phyloP scores from a whole-genome alignment of 2,797 vertebrate species.

The Microctenopoma steveboyesi region DNA sequence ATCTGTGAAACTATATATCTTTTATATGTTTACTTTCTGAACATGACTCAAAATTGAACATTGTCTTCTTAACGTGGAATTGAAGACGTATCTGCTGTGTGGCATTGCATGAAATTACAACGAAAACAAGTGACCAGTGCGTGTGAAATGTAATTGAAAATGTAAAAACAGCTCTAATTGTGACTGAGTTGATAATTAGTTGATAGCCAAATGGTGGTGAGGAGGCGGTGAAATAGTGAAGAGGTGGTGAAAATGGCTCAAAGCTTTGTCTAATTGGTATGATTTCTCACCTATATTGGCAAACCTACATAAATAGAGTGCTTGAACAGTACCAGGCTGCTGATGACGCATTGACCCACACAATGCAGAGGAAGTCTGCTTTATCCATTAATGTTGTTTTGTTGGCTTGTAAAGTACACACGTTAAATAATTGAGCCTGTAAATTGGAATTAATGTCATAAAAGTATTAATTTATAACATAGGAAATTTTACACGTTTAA shows the following conservation, averaged over 20 bases:
- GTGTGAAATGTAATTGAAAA: constrained; percentile 14
- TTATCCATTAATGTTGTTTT: constrained; percentile 43
- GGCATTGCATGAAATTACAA: too few relatives aligned
- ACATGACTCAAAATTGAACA: too few relatives aligned
- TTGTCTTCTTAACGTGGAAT: too few relatives aligned
- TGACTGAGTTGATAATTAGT: constrained; percentile 15
- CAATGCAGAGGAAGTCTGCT: constrained; percentile 6
- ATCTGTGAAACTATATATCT: neutral
- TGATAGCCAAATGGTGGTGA: constrained; percentile 32
- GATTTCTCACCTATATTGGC: constrained; percentile 38
- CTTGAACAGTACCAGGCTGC: constrained; percentile 25
- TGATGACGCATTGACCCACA: constrained; percentile 33
- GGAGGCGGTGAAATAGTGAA: constrained; percentile 48
- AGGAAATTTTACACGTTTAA: constrained; percentile 11
- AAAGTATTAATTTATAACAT: constrained; percentile 15
- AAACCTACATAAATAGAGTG: constrained; percentile 27
- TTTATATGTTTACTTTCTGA: too few relatives aligned
- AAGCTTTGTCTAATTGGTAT: constrained; percentile 35
- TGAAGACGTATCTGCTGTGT: too few relatives aligned
- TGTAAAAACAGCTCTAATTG: constrained; percentile 11
- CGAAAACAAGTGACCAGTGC: too few relatives aligned
- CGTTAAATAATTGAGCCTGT: constrained; percentile 11
- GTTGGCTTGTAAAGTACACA: constrained; percentile 2
- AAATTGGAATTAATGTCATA: constrained; percentile 23
- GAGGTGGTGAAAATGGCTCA: constrained; percentile 30